A percentile compares a stretch with the other conserved stretches of the same genome.
These are phyloP conservation scores for Grammomys dolichurus DNA, from an alignment of 2,113 vertebrate species.

Conservation along the genomic window DNA sequence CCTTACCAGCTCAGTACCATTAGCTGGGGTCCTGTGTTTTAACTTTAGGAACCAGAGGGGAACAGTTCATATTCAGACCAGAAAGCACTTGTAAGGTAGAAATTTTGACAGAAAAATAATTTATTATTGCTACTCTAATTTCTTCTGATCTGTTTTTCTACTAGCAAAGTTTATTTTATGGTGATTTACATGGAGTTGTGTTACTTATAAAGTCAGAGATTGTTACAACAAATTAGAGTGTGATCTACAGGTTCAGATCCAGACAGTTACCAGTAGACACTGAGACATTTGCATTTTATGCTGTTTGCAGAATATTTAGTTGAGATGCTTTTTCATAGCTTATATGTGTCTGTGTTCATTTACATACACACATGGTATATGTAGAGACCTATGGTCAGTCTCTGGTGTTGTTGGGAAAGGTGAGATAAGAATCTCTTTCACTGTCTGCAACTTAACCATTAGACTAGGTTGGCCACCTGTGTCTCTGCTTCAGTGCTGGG, in stretches of 20 bases:
- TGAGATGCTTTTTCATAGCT: too few species aligned
- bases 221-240: not conserved
- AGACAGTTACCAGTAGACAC: not conserved
- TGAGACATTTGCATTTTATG: not conserved
- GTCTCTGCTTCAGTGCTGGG: not conserved
- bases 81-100: conserved; percentile 24
- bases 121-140: not conserved
- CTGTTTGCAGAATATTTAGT: conserved; percentile 38
- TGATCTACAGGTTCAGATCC: conserved; percentile 3
- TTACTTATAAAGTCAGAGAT: not conserved
- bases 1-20: not conserved
- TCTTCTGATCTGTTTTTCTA: conserved; percentile 13
- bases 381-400: not conserved
- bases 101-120: conserved; percentile 46
- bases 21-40: not conserved
- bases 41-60: not conserved
- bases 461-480: not conserved
- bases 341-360: not conserved
- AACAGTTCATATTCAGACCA: not conserved
- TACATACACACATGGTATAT: not conserved
- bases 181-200: conserved; percentile 7
- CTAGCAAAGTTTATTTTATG: not conserved
- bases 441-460: not conserved
- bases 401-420: not conserved
- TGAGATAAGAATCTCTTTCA: not conserved